phyloP scores from a whole-genome alignment of 2,113 vertebrate species.

The Pterocles orientalis region DNA sequence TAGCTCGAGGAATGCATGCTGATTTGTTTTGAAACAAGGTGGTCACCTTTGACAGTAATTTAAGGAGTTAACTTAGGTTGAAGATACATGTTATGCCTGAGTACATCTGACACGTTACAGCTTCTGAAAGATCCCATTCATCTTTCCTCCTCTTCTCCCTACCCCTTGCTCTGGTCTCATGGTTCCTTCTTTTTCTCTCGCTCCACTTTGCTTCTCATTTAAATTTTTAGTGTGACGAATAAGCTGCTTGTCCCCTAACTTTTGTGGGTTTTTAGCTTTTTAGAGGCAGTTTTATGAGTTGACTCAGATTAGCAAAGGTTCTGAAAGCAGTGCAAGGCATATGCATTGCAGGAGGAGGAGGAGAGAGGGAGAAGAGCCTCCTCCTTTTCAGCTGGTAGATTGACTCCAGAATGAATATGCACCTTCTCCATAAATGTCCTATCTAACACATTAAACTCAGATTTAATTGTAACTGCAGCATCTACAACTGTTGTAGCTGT shows the following conservation, averaged over 20 bases:
- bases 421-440: not conserved
- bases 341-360: fast-evolving
- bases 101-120: not conserved
- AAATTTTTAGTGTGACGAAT: not conserved
- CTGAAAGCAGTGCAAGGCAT: not conserved
- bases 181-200: not conserved
- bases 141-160: not conserved
- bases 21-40: not conserved
- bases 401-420: fast-evolving
- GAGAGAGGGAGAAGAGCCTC: not conserved
- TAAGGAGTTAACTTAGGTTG: not conserved
- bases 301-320: not conserved
- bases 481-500: not conserved
- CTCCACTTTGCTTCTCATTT: not conserved
- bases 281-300: not conserved
- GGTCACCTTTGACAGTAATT: not conserved
- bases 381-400: not conserved
- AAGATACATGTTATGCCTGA: not conserved
- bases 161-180: not conserved
- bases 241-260: not conserved
- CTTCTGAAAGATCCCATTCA: not conserved
- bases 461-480: not conserved
- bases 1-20: not conserved
- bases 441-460: not conserved
- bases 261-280: not conserved